These are phyloP conservation scores for Pandemis corylana DNA, from an alignment of 2,888 invertebrate genomes.

Conservation along the genomic window DNA sequence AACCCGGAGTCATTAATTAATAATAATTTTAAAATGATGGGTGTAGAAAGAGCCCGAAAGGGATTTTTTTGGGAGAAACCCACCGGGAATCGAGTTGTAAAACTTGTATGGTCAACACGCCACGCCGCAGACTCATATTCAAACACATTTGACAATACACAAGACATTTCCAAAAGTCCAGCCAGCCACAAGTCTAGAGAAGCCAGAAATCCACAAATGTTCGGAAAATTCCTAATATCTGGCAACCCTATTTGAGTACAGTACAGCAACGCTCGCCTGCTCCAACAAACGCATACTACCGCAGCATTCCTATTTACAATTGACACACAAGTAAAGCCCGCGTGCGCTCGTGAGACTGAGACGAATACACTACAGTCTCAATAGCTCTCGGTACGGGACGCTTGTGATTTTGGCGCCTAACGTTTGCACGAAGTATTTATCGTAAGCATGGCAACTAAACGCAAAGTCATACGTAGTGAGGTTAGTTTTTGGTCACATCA, in stretches of 20 bases:
- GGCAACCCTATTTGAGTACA: not conserved
- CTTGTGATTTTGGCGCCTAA: not conserved
- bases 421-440: slow-evolving; percentile 13
- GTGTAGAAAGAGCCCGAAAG: too few relatives aligned
- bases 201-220: not conserved
- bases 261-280: too few relatives aligned
- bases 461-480: slow-evolving; percentile 34
- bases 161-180: too few relatives aligned
- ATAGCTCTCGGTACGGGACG: not conserved
- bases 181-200: too few relatives aligned
- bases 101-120: too few relatives aligned
- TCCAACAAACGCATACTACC: not conserved
- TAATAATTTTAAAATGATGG: too few relatives aligned
- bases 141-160: too few relatives aligned
- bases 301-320: not conserved
- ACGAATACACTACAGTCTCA: not conserved
- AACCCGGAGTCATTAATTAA: too few relatives aligned
- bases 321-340: not conserved
- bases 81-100: too few relatives aligned
- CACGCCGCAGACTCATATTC: too few relatives aligned
- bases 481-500: not conserved
- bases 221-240: not conserved
- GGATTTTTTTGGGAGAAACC: too few relatives aligned
- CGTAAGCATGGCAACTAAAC: slow-evolving; percentile 40
- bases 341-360: not conserved